These are phyloP conservation scores for Mus minutoides DNA, from an alignment of 2,797 vertebrate species.

Conservation along the genomic window DNA sequence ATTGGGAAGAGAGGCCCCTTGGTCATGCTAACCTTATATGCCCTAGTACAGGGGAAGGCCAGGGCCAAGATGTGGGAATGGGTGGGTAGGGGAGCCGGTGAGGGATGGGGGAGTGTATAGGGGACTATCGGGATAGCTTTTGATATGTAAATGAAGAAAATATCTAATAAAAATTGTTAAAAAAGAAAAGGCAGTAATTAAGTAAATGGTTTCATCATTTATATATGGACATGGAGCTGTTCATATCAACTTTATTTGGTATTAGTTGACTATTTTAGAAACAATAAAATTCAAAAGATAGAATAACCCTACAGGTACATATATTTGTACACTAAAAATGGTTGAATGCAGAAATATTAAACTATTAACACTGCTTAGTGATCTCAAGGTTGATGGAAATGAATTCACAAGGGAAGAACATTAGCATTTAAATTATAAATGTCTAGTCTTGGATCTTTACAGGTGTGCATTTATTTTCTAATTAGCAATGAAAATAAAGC, in stretches of 20 bases:
- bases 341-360: not conserved
- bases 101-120: too few species aligned
- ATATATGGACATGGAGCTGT: not conserved
- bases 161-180: too few species aligned
- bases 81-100: too few species aligned
- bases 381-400: not conserved
- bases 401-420: accelerated
- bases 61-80: too few species aligned
- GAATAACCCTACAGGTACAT: not conserved
- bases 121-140: too few species aligned
- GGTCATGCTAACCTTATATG: too few species aligned
- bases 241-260: not conserved
- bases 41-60: too few species aligned
- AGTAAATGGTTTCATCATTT: not conserved
- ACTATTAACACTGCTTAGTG: not conserved
- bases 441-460: conserved; percentile 7
- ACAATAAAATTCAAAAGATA: not conserved
- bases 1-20: too few species aligned
- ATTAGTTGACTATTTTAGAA: not conserved
- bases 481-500: conserved; percentile 24
- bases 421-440: not conserved
- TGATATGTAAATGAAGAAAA: too few species aligned
- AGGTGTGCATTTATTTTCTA: conserved; percentile 31
- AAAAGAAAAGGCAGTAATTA: not conserved
- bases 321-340: not conserved